Base-by-base conservation (phyloP, 2,797 vertebrate genomes). In the Periparus ater region DNA sequence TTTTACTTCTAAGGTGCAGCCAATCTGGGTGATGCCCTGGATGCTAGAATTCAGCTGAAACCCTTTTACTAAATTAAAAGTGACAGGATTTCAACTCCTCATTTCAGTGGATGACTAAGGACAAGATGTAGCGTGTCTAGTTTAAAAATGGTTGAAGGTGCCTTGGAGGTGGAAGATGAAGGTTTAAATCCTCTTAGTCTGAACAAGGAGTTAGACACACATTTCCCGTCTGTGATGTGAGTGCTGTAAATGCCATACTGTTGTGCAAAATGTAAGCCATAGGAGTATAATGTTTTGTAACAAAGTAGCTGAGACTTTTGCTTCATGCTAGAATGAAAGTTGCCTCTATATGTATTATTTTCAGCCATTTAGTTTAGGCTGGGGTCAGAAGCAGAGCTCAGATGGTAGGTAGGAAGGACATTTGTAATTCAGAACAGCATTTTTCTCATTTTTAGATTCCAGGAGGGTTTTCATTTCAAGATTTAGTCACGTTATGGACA, bases 161-260 rank as follows among this genome's bases (percentile, higher is more conserved):
- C 55, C 74, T 94, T 79, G 30, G 18, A 94, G 70, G 85, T 78
- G 44, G 90, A 91, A 91, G 62, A 91, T n/a, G 20, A 23, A 75
- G 30, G 26, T 55, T 88, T 93, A 94, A 94, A 91, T 86, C 73
- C 47, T 88, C 38, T 75, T 81, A 78, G 36, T 30, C 40, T 72
- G 54, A 83, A 74, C 17, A 70, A 62, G 30, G 23, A 61, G 13
- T 67, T 83, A 63, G 77, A 92, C 25, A 13, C 53, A 85, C 42
- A 44, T 60, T 91, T 88, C 36, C 72, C n/a, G 51, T 74, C 54
- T 54, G 19, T 1, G 1, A 10, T 40, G 17, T 34, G 45, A 74
- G 27, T 47, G 32, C 13, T 89, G 60, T 60, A 60, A 82, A 60
- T 2, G 4, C 29, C 19, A 23, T 42, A 45, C 17, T 38, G 18